Evolutionary conservation across 2,888 invertebrate genomes (phyloP), one percentile per base, ranked within the genome.

Genomic region (Aleiodes alternator): DNA sequence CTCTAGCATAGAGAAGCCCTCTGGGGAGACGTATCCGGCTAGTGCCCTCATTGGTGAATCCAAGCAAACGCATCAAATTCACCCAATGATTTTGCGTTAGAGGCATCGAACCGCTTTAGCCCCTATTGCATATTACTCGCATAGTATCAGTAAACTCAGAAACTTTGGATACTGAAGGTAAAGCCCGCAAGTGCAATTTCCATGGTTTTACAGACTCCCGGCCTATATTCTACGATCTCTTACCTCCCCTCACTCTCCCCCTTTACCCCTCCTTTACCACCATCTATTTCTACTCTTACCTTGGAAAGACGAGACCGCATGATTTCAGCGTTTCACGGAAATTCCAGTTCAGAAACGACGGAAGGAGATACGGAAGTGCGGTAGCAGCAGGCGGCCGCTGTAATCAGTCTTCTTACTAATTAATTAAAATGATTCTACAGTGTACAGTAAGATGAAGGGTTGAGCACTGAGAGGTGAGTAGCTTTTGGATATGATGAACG

Each of bases 361-460:
- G 43, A 64, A 75, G 70, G 55, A 50, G 43, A 56, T 23, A 48
- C 31, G 64, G 48, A 38, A 70, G 64, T n/a, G 56, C 16, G 34
- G 56, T 59, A 69, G 68, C 68, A 75, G 72, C 73, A 64, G 76
- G 75, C 73, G 74, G 72, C 77, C 80, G 72, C 80, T 80, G 80
- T 83, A 84, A 84, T 84, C 84, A 82, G 82, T 83, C 83, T 84
- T 82, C 82, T 80, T 82, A 79, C 82, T 83, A 83, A 85, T 85
- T 84, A 84, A 84, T 84, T 82, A 84, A 82, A 64, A 81, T 81
- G 80, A 82, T 84, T 82, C 82, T 80, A 73, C 14, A 48, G 16
- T 48, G 64, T 16, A 23, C 43, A 43, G 64, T 43, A 56, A 43
- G 64, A 69, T 43, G 75, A 71, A 74, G 73, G 64, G 64, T 64